Percentiles rank a stretch among this genome's conserved stretches.
Conservation (phyloP, 2,888 invertebrate species). For the Callyntrura guangdongensis region DNA sequence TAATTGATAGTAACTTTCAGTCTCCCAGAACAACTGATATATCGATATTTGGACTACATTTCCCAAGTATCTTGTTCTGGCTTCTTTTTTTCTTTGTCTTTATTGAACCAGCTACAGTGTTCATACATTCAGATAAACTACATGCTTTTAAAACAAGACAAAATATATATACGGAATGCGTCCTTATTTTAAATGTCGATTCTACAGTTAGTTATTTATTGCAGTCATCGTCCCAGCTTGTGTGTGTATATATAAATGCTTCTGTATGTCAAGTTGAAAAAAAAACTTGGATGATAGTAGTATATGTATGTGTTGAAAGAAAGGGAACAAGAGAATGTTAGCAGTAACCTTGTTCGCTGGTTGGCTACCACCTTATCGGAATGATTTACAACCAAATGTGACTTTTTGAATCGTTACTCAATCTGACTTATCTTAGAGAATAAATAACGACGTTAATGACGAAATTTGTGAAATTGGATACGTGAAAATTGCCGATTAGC, state of each 20-base stretch:
- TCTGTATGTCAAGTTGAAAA: background rate
- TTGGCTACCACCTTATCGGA: slow-evolving; percentile 61
- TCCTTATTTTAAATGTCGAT: slow-evolving; percentile 32
- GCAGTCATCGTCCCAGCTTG: background rate
- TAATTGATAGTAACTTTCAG: slow-evolving; percentile 73
- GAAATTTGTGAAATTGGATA: slow-evolving; percentile 54
- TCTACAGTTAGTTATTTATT: slow-evolving; percentile 6
- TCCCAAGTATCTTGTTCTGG: background rate
- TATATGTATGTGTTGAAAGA: slow-evolving; percentile 5
- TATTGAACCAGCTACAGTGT: background rate
- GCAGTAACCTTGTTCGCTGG: slow-evolving; percentile 9
- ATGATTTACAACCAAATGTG: slow-evolving; percentile 74
- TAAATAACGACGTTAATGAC: slow-evolving; percentile 70
- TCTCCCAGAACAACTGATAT: slow-evolving; percentile 32
- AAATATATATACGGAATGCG: background rate
- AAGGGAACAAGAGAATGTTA: background rate
- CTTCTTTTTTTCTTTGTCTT: background rate
- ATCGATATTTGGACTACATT: slow-evolving; percentile 71
- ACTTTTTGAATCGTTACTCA: slow-evolving; percentile 67
- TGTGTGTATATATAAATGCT: background rate
- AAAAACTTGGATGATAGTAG: background rate
- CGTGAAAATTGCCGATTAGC: slow-evolving; percentile 64
- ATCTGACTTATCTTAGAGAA: slow-evolving; percentile 66
- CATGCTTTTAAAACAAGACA: background rate
- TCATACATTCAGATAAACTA: background rate